phyloP scores from a whole-genome alignment of 2,888 invertebrate species.

The Anarsia innoxiella region DNA sequence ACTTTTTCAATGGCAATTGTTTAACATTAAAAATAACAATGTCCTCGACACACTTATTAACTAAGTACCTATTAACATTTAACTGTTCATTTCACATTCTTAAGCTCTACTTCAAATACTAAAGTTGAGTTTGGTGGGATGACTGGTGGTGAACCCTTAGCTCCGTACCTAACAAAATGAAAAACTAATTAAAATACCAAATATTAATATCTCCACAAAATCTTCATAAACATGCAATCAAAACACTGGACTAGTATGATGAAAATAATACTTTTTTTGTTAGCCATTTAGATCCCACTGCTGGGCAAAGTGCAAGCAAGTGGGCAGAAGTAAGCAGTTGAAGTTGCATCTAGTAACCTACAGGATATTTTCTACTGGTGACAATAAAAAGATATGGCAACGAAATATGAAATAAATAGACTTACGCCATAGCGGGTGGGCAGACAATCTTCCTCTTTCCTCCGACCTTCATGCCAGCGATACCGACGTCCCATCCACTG shows the following conservation, averaged over 20 bases:
- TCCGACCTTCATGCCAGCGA: slow-evolving; percentile 95
- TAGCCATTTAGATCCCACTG: no score
- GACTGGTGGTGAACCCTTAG: slow-evolving; percentile 85
- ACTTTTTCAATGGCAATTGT: slow-evolving; percentile 39
- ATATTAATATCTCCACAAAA: no score
- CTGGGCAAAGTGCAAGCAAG: no score
- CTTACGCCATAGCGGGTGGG: slow-evolving; percentile 91
- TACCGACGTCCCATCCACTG: slow-evolving; percentile 91
- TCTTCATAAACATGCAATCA: no score
- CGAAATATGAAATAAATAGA: no score
- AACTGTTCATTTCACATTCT: slow-evolving; percentile 79
- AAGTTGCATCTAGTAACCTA: no score
- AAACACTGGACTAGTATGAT: no score
- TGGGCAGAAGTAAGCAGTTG: no score
- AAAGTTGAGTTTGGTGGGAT: slow-evolving; percentile 93
- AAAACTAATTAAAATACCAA: no score
- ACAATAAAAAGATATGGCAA: no score
- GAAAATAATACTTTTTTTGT: no score
- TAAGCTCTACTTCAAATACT: slow-evolving; percentile 93
- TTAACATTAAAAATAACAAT: slow-evolving; percentile 31
- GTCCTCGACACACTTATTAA: slow-evolving; percentile 35
- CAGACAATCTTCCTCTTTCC: slow-evolving; percentile 90
- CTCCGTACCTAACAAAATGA: slow-evolving; percentile 79
- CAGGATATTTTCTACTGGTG: no score
- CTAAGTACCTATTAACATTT: slow-evolving; percentile 22